Conservation (phyloP, 2,888 invertebrate species). For the Hyposoter didymator region DNA sequence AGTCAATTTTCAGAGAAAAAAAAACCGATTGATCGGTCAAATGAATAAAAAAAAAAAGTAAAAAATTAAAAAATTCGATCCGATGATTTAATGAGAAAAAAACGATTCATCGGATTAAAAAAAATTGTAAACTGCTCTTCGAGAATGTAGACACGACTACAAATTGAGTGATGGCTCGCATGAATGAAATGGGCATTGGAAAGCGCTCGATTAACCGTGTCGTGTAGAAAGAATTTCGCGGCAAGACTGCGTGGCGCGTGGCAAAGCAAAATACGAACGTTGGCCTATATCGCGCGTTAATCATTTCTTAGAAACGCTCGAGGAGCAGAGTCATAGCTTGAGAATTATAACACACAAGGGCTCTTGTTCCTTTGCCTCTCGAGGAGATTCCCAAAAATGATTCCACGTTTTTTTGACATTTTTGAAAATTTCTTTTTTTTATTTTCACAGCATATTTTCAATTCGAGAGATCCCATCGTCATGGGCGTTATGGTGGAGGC, state of each 20-base stretch:
- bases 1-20: too few species aligned
- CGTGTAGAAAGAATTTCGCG: constrained; percentile 3
- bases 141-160: background rate
- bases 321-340: background rate
- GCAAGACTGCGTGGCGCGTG: constrained; percentile 21
- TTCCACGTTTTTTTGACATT: background rate
- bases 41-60: background rate
- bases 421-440: background rate
- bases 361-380: background rate
- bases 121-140: background rate
- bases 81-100: background rate
- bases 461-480: constrained; percentile 99
- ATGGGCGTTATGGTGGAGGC: constrained; percentile 98
- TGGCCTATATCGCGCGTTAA: constrained; percentile 10
- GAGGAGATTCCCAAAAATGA: background rate
- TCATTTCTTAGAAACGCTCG: background rate
- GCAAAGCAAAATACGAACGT: background rate
- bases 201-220: constrained; percentile 4
- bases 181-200: constrained; percentile 2
- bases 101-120: background rate
- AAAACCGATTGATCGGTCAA: background rate
- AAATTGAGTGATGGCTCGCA: background rate
- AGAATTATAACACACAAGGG: background rate
- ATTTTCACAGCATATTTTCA: constrained; percentile 94
- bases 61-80: background rate